These are phyloP conservation scores for Aplysina aerophoba DNA, from an alignment of 37 sponge, comb jelly and placozoan species.

Conservation along the genomic window DNA sequence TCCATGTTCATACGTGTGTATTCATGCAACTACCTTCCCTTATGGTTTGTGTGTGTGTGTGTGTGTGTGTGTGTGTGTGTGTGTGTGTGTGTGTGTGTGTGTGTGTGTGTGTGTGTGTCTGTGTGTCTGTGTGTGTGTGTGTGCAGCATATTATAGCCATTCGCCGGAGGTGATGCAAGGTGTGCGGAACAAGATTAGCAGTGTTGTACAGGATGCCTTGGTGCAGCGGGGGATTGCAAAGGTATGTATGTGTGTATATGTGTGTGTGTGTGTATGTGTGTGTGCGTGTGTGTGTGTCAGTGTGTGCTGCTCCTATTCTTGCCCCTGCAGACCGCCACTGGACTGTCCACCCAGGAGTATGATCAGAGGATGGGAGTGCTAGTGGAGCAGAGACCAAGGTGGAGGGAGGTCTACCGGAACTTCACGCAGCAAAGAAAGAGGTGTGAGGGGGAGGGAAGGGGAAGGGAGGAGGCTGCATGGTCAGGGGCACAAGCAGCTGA, in stretches of 20 bases:
- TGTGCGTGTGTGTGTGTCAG: background rate
- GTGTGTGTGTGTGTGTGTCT: background rate
- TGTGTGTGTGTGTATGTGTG: slow-evolving; percentile 13
- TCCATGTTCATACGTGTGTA: background rate
- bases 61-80: slow-evolving; percentile 30
- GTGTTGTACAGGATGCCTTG: slow-evolving; percentile 53
- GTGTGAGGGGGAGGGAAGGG: background rate
- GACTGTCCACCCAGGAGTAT: slow-evolving; percentile 38
- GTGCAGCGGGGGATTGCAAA: slow-evolving; percentile 46
- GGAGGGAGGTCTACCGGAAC: slow-evolving; percentile 56
- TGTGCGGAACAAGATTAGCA: slow-evolving; percentile 19
- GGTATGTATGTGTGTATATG: slow-evolving; percentile 12
- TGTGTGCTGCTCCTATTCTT: background rate
- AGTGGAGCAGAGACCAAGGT: slow-evolving; percentile 40
- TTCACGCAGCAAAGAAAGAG: slow-evolving; percentile 53
- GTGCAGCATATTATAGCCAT: slow-evolving; percentile 55
- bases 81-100: background rate
- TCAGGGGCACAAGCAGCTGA: no score
- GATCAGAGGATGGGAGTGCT: slow-evolving; percentile 58
- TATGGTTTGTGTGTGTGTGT: background rate
- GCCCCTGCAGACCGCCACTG: slow-evolving; percentile 33
- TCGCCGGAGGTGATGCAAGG: slow-evolving; percentile 34
- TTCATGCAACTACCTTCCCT: background rate
- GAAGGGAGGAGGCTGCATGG: no score
- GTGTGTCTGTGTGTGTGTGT: background rate